A percentile compares a stretch with the other conserved stretches of the same genome.
phyloP scores from a whole-genome alignment of 2,888 invertebrate genomes.

The Xylocampa areola region DNA sequence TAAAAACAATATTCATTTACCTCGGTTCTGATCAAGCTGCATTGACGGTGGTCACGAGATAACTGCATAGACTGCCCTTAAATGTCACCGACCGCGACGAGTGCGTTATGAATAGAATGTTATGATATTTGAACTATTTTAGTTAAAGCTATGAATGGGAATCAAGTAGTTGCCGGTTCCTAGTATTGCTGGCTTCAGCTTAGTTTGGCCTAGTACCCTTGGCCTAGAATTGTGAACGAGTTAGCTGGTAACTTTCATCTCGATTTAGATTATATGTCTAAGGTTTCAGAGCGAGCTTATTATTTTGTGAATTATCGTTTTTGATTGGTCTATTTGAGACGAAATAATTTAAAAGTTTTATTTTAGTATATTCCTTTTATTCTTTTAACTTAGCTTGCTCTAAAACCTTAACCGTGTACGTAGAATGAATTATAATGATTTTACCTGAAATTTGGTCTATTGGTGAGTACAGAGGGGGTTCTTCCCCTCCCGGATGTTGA shows the following conservation, averaged over 20 bases:
- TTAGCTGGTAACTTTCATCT: conserved; percentile 53
- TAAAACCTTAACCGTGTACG: conserved; percentile 28
- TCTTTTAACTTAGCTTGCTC: conserved; percentile 15
- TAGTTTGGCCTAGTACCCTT: conserved; percentile 39
- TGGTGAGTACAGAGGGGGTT: conserved; percentile 87
- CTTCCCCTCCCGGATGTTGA: conserved; percentile 87
- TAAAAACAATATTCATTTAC: too few relatives aligned
- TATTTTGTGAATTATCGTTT: not conserved
- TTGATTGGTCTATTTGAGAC: too few relatives aligned
- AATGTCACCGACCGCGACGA: too few relatives aligned
- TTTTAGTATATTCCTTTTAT: too few relatives aligned
- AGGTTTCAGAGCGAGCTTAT: conserved; percentile 17
- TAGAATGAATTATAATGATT: conserved; percentile 14
- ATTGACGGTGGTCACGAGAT: too few relatives aligned
- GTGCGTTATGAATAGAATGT: too few relatives aligned
- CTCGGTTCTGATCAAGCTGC: too few relatives aligned
- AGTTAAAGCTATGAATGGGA: not conserved
- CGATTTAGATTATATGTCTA: conserved; percentile 19
- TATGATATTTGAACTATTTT: not conserved
- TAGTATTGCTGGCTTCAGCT: conserved; percentile 1
- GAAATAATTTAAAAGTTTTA: too few relatives aligned
- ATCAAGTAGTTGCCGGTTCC: not conserved
- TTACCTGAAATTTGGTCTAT: conserved; percentile 89
- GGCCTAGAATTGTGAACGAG: conserved; percentile 24
- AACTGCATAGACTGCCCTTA: too few relatives aligned